A percentile compares a stretch with the other conserved stretches of the same genome.
These are phyloP conservation scores for Pseudoips prasinana DNA, from an alignment of 2,888 invertebrate species.

Conservation along the genomic window DNA sequence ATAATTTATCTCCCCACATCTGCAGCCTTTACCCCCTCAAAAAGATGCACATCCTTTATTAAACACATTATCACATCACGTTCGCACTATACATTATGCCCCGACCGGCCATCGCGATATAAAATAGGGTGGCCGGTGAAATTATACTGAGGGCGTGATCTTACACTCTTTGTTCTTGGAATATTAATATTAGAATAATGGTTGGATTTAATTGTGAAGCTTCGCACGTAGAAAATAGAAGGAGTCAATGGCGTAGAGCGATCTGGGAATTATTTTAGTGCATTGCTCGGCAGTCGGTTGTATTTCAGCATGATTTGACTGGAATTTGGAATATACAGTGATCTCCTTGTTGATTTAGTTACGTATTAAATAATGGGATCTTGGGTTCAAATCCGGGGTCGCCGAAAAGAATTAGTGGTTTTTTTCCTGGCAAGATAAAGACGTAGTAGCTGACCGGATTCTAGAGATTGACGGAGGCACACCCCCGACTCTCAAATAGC, in stretches of 20 bases:
- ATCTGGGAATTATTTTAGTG: no score
- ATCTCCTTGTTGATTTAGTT: no score
- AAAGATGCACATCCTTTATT: constrained; percentile 37
- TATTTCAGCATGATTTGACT: no score
- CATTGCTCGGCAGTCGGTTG: no score
- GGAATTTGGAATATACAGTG: no score
- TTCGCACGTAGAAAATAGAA: background rate
- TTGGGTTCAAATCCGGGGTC: no score
- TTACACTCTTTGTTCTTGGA: constrained; percentile 30
- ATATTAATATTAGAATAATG: constrained; percentile 42
- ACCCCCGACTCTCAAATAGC: no score
- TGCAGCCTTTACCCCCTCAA: background rate
- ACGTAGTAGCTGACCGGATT: no score
- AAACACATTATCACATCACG: constrained; percentile 56
- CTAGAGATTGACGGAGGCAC: no score
- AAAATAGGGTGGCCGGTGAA: constrained; percentile 38
- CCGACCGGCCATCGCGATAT: constrained; percentile 33
- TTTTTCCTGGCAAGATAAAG: no score
- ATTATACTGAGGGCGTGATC: constrained; percentile 41
- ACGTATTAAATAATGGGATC: no score
- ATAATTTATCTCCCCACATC: background rate
- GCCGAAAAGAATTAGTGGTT: no score
- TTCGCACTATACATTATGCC: constrained; percentile 44
- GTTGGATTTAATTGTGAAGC: constrained; percentile 15
- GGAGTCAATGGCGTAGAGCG: background rate